A percentile compares a stretch with the other conserved stretches of the same genome.
phyloP scores from a whole-genome alignment of 2,113 vertebrate species.

The Helogale parvula region DNA sequence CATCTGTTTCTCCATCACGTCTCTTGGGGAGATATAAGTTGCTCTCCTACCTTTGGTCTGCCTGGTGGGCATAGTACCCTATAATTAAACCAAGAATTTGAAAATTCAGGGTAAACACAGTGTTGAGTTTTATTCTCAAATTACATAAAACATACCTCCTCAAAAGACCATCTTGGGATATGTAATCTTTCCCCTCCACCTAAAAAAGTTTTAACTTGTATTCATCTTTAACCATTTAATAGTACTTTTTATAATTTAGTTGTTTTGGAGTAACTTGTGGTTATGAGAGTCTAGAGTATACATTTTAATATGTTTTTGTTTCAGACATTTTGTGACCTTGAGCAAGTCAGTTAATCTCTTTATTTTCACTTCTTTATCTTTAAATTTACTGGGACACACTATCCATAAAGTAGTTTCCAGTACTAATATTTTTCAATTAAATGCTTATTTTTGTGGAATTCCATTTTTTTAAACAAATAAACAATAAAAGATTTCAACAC shows the following conservation, averaged over 20 bases:
- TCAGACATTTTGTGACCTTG: slow-evolving; percentile 20
- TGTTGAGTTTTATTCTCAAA: neutral
- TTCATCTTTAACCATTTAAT: neutral
- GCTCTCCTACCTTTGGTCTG: neutral
- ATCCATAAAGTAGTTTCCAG: neutral
- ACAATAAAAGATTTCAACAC: neutral
- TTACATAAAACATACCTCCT: neutral
- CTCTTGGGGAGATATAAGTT: neutral
- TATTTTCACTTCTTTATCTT: neutral
- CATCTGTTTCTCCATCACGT: neutral
- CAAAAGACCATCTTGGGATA: neutral
- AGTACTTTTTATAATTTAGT: neutral
- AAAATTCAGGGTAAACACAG: neutral
- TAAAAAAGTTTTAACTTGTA: neutral
- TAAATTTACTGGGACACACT: slow-evolving; percentile 3
- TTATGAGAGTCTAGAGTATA: neutral
- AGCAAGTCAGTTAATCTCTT: neutral
- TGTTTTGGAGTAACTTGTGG: neutral
- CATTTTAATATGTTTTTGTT: neutral
- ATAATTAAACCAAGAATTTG: neutral
- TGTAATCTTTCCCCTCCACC: neutral
- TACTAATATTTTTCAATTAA: slow-evolving; percentile 1
- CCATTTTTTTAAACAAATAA: neutral
- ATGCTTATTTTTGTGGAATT: slow-evolving; percentile 10
- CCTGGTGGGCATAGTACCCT: neutral